phyloP scores from a whole-genome alignment of 2,888 invertebrate genomes.

The Amiota mariae region DNA sequence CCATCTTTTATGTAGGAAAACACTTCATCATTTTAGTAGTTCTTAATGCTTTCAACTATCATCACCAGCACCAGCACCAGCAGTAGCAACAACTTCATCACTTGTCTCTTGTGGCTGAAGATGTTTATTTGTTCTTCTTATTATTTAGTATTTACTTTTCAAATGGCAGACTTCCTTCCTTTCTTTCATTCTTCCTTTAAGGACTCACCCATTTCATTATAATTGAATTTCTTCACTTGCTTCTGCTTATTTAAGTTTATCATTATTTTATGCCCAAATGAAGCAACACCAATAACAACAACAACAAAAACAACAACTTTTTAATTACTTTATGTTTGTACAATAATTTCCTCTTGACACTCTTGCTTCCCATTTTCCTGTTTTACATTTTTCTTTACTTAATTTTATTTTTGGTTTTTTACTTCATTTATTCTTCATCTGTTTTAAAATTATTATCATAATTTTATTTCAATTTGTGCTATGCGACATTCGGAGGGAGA shows the following conservation, averaged over 20 bases:
- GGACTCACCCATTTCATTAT: slow-evolving; percentile 2
- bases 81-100: too few relatives aligned
- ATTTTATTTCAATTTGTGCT: slow-evolving; percentile 52
- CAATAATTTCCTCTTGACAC: slow-evolving; percentile 34
- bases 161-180: too few relatives aligned
- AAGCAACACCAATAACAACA: slow-evolving; percentile 28
- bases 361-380: slow-evolving; percentile 50
- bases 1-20: too few relatives aligned
- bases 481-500: background rate
- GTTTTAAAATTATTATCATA: slow-evolving; percentile 61
- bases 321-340: slow-evolving; percentile 30
- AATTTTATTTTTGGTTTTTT: slow-evolving; percentile 43
- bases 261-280: slow-evolving; percentile 28
- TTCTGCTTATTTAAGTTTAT: slow-evolving; percentile 61
- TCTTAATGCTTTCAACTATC: too few relatives aligned
- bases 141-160: too few relatives aligned
- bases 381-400: slow-evolving; percentile 25
- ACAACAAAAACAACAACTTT: slow-evolving; percentile 47
- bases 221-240: slow-evolving; percentile 67
- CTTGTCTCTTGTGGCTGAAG: too few relatives aligned
- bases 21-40: too few relatives aligned
- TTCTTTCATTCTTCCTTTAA: too few relatives aligned
- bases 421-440: slow-evolving; percentile 27
- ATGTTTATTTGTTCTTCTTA: too few relatives aligned
- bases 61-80: too few relatives aligned